Percentiles rank a stretch among this genome's conserved stretches.
These are phyloP conservation scores for Leptopilina syphax DNA, from an alignment of 2,888 invertebrate species.

Conservation along the genomic window DNA sequence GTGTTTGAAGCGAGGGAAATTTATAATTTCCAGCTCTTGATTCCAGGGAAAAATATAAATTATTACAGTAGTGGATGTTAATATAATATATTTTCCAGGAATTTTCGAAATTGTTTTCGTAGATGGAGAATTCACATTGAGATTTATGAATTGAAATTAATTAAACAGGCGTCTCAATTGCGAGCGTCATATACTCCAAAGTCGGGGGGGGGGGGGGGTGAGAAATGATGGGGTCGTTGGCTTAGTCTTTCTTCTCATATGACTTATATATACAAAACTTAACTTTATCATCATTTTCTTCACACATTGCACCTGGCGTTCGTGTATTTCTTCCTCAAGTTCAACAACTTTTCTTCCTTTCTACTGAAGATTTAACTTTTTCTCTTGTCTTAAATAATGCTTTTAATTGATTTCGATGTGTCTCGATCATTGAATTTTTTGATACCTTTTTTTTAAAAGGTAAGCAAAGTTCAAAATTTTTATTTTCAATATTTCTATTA, in stretches of 20 bases:
- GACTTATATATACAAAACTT: not conserved
- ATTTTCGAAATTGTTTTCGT: not conserved
- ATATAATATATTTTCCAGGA: not conserved
- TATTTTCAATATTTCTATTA: too few relatives aligned
- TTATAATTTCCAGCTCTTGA: too few relatives aligned
- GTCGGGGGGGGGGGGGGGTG: slow-evolving; percentile 43
- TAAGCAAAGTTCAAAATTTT: too few relatives aligned
- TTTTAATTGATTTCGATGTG: not conserved
- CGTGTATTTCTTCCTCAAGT: slow-evolving; percentile 53
- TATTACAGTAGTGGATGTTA: too few relatives aligned
- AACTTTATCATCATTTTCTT: slow-evolving; percentile 50
- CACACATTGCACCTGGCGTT: slow-evolving; percentile 56
- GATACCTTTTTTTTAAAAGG: too few relatives aligned
- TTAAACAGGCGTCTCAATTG: not conserved
- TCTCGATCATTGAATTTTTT: too few relatives aligned
- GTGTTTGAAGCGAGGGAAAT: too few relatives aligned
- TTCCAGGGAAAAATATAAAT: too few relatives aligned
- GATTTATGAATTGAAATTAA: not conserved
- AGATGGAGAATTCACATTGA: not conserved
- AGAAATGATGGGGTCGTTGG: slow-evolving; percentile 61
- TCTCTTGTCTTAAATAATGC: not conserved
- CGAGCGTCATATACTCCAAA: not conserved
- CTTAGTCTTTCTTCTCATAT: slow-evolving; percentile 52
- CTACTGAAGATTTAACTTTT: not conserved
- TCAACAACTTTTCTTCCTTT: slow-evolving; percentile 32